phyloP scores from a whole-genome alignment of 92 coral and sea anemone genomes.

The Parazoanthus swiftii region DNA sequence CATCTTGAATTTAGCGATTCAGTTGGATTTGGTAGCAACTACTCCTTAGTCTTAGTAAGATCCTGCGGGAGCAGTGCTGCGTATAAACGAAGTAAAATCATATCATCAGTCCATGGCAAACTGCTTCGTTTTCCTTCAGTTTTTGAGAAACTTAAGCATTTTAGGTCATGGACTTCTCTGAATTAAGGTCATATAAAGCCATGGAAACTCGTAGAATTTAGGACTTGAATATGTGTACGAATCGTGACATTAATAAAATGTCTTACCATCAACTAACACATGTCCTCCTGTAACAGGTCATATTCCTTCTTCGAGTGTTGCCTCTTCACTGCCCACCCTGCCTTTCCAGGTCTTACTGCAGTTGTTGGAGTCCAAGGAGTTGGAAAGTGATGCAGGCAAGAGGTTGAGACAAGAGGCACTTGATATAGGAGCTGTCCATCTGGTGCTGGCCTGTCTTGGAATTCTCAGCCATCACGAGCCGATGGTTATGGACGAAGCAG shows the following conservation, averaged over 20 bases:
- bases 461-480: conserved; percentile 97
- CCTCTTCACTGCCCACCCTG: conserved; percentile 81
- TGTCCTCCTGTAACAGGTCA: conserved; percentile 45
- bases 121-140: no score
- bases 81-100: no score
- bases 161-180: neutral
- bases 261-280: neutral
- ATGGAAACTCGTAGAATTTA: neutral
- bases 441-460: conserved; percentile 88
- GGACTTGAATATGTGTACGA: neutral
- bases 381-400: conserved; percentile 61
- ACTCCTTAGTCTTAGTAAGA: no score
- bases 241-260: no score
- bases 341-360: conserved; percentile 83
- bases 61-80: no score
- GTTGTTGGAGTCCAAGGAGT: conserved; percentile 65
- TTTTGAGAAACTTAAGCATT: no score
- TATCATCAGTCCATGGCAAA: no score
- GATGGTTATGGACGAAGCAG: conserved; percentile 62
- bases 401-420: conserved; percentile 74
- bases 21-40: no score
- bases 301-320: conserved; percentile 72
- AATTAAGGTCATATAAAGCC: neutral
- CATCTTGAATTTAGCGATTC: no score
- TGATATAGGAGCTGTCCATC: conserved; percentile 85